Percentiles rank a stretch among this genome's conserved stretches.
phyloP scores from a whole-genome alignment of 1,140 invertebrate species.

The Batillaria attramentaria region DNA sequence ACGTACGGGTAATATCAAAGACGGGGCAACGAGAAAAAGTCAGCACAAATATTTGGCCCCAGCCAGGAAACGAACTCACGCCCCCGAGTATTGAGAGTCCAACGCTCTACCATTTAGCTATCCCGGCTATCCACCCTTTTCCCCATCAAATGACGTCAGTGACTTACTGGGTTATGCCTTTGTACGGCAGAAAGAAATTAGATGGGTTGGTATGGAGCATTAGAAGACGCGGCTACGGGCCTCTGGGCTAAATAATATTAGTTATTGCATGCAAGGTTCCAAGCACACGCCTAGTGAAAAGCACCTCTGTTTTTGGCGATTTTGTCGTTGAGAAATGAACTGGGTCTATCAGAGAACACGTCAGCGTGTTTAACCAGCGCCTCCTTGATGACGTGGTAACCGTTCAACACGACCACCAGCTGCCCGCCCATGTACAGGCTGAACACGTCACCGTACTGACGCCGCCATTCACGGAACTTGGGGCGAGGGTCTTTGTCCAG shows the following conservation, averaged over 20 bases:
- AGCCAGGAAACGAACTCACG: no score
- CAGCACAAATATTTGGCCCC: no score
- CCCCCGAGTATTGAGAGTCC: no score
- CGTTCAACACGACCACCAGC: conserved; percentile 43
- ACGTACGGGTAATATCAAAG: no score
- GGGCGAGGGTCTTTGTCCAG: conserved; percentile 5
- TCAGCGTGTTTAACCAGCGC: conserved; percentile 37
- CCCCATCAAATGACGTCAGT: no score
- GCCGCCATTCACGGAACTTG: not conserved
- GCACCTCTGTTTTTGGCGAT: not conserved
- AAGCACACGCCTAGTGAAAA: not conserved
- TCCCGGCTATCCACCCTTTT: no score
- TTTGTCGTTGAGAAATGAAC: not conserved
- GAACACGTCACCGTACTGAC: conserved; percentile 47
- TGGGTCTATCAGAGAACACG: conserved; percentile 27
- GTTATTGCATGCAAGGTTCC: no score
- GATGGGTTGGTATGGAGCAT: not conserved
- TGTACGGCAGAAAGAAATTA: not conserved
- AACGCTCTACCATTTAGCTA: no score
- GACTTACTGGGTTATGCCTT: no score
- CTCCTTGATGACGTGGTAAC: conserved; percentile 39
- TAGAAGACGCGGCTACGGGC: no score
- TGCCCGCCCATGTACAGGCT: conserved; percentile 38
- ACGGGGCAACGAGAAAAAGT: no score
- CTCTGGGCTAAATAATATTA: not conserved